These are phyloP conservation scores for Myotis lucifugus DNA, from an alignment of 2,113 vertebrate genomes.

Conservation along the genomic window DNA sequence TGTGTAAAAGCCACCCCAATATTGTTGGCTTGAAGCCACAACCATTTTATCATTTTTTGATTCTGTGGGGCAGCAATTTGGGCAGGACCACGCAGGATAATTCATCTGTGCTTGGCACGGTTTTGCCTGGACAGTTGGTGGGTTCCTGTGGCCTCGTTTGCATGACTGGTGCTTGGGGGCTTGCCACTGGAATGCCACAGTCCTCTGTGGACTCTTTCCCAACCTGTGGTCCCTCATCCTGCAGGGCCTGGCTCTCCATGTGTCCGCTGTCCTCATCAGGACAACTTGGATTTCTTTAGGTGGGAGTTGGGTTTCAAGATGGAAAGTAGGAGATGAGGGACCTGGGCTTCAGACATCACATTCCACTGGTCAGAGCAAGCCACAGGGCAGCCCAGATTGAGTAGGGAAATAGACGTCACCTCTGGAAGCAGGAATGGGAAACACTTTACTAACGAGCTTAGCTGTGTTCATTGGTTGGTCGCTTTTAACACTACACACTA, in stretches of 20 bases:
- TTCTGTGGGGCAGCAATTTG: not conserved
- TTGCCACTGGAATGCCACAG: not conserved
- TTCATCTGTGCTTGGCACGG: accelerated
- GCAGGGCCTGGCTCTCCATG: not conserved
- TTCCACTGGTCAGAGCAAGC: not conserved
- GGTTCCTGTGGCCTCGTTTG: not conserved
- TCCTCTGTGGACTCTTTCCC: not conserved
- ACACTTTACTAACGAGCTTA: accelerated
- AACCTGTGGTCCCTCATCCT: not conserved
- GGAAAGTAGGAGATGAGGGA: not conserved
- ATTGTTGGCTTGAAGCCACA: not conserved
- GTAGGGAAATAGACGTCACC: not conserved
- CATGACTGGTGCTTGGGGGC: accelerated
- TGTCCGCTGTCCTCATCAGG: not conserved
- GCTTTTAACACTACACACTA: accelerated
- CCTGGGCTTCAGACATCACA: not conserved
- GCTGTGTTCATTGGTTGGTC: accelerated
- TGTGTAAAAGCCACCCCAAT: not conserved
- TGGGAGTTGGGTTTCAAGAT: not conserved
- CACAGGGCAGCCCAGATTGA: accelerated
- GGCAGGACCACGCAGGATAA: not conserved
- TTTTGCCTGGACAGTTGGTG: not conserved
- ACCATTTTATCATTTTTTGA: not conserved
- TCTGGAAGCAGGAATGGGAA: not conserved
- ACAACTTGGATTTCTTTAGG: not conserved